Percentiles rank a stretch among this genome's conserved stretches.
phyloP scores from a whole-genome alignment of 2,888 invertebrate species.

The Lasioglossum leucozonium region DNA sequence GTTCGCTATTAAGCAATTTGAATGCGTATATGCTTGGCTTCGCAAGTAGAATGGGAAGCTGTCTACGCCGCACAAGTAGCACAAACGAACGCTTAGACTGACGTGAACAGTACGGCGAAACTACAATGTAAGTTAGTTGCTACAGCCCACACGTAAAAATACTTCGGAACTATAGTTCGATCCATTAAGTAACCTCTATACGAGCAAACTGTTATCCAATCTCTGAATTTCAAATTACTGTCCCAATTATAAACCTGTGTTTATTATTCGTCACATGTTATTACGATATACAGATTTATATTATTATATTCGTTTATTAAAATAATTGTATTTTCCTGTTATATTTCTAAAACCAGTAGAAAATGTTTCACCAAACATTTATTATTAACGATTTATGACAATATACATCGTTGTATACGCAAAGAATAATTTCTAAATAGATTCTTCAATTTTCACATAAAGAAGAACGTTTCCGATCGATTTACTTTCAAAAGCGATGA shows the following conservation, averaged over 20 bases:
- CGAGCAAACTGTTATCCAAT: not conserved
- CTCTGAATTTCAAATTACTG: not conserved
- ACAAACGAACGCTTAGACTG: not conserved
- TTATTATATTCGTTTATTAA: not conserved
- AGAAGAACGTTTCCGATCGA: not conserved
- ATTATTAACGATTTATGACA: not conserved
- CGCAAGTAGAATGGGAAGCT: constrained; percentile 14
- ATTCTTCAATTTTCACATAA: not conserved
- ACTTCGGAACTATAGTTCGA: not conserved
- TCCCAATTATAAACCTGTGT: not conserved
- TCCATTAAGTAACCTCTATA: not conserved
- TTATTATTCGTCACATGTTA: not conserved
- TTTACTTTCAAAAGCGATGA: not conserved
- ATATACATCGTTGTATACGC: not conserved
- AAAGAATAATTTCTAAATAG: not conserved
- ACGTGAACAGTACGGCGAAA: not conserved
- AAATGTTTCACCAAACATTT: not conserved
- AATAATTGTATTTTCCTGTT: not conserved
- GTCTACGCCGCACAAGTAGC: constrained; percentile 8
- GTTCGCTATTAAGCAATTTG: not conserved
- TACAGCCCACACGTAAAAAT: not conserved
- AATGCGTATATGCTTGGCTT: not conserved
- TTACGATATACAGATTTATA: not conserved
- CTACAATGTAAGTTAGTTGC: not conserved
- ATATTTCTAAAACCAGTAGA: not conserved